These are phyloP conservation scores for Malurus melanocephalus DNA, from an alignment of 2,113 vertebrate species.

Conservation along the genomic window DNA sequence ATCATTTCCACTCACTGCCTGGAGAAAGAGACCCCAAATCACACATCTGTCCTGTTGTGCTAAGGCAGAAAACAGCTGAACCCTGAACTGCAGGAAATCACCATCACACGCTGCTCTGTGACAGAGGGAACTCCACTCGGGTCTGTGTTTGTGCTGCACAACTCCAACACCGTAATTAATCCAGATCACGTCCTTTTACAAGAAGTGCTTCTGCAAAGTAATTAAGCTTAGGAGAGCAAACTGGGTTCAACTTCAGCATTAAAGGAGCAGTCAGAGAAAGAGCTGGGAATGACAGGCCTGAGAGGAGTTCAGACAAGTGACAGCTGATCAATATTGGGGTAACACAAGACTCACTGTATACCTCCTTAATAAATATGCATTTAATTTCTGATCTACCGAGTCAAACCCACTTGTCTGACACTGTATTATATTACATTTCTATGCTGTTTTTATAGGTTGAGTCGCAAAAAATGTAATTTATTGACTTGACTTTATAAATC, in stretches of 20 bases:
- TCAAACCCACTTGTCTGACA: not conserved
- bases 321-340: constrained; percentile 11
- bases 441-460: constrained; percentile 25
- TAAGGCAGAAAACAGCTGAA: not conserved
- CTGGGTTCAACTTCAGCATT: not conserved
- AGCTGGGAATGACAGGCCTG: not conserved
- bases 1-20: not conserved
- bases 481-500: constrained; percentile 50
- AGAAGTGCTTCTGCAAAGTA: constrained; percentile 35
- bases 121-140: not conserved
- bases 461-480: constrained; percentile 38
- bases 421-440: not conserved
- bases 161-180: constrained; percentile 13
- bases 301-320: not conserved
- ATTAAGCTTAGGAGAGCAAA: constrained; percentile 46
- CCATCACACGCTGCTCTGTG: not conserved
- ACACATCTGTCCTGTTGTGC: not conserved
- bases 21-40: not conserved
- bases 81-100: not conserved
- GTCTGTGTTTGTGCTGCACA: not conserved
- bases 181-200: constrained; percentile 27
- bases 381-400: not conserved
- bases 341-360: not conserved
- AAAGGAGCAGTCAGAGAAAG: not conserved
- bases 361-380: constrained; percentile 31